A percentile compares a stretch with the other conserved stretches of the same genome.
Conservation (phyloP, 2,113 vertebrate species). For the Boulengeromyrus knoepffleri region DNA sequence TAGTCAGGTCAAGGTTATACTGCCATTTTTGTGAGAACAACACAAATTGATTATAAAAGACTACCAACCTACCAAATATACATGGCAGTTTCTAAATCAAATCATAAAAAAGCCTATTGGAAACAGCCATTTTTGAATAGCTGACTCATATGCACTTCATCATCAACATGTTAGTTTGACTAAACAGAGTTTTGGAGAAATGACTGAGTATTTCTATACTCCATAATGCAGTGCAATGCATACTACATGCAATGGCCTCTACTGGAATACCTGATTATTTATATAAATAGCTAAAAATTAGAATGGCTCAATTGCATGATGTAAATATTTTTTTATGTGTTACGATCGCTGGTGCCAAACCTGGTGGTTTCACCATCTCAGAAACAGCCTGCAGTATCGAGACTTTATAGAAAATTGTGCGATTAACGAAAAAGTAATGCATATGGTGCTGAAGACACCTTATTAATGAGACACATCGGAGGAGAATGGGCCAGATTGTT, state of each 20-base stretch:
- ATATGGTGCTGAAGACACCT: background rate
- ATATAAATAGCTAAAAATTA: background rate
- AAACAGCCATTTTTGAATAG: background rate
- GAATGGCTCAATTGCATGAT: background rate
- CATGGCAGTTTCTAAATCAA: background rate
- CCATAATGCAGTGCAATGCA: background rate
- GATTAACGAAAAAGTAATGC: background rate
- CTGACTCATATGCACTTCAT: background rate
- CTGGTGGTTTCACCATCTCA: background rate
- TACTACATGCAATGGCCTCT: background rate
- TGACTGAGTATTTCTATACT: background rate
- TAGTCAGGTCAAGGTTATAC: background rate
- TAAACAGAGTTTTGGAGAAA: background rate
- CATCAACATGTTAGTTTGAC: background rate
- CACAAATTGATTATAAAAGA: background rate
- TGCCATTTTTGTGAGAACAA: background rate
- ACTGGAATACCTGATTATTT: background rate
- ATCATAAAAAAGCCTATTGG: background rate
- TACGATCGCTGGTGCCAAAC: background rate
- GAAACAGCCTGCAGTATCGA: background rate
- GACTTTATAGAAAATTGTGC: background rate
- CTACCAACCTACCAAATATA: background rate
- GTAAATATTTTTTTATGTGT: background rate
- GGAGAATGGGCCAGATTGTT: background rate
- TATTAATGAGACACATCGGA: background rate